Base-by-base conservation (phyloP, 2,113 vertebrate species). In the Coptodon bakossiorum region DNA sequence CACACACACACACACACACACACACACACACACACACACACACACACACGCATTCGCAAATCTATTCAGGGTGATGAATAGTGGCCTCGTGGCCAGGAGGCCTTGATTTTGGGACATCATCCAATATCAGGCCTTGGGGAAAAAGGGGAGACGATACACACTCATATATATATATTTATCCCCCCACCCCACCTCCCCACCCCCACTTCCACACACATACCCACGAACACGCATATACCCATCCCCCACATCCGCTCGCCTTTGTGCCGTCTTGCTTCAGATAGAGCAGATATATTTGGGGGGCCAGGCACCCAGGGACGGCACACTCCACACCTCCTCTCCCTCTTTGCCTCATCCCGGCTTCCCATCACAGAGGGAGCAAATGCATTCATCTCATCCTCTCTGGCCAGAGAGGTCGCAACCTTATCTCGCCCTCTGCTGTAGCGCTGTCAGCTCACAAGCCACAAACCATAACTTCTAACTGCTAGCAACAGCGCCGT, bases 391-490 rank as follows among this genome's bases (percentile, higher is more conserved):
- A 93, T 95, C 90, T 94, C 91, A 93, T 93, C 94, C 85, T 89
- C 88, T 79, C 53, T 45, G 89, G 93, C 90, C 94, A 91, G 80
- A 92, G 93, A 93, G 95, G 95, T 96, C 93, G 68, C 89, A 90
- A 91, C 94, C 95, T 96, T 95, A 95, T 96, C 95, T 95, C 71
- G 88, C 90, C 95, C 92, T 93, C 93, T 79, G 95, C 93, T 96
- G 96, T 94, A 93, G 90, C 13, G 83, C 94, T 96, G 96, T 96
- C 96, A 95, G 92, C 92, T 94, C 89, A 36, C 83, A 90, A 89
- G 93, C 95, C 95, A 93, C 93, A 93, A 91, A 92, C 94, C 93
- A 96, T 96, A 95, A 95, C 93, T 96, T 95, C 87, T 92, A 82
- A 88, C 86, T 73, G 84, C 85, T 34, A 84, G 92, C 82, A 59